phyloP scores from a whole-genome alignment of 2,888 invertebrate species.

The Eupithecia abbreviata region DNA sequence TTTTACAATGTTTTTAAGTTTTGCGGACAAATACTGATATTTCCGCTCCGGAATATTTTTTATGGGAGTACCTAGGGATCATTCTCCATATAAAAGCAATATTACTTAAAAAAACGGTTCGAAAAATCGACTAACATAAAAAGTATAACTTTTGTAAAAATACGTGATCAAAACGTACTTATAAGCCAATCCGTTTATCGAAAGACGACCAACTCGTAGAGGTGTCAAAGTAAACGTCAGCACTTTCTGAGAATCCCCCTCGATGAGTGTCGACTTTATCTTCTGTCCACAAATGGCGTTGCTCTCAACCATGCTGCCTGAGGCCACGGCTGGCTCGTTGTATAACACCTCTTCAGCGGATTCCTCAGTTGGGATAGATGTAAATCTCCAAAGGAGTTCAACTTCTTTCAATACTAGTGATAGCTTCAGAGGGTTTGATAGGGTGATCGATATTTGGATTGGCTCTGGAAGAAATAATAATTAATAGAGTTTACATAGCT shows the following conservation, averaged over 20 bases:
- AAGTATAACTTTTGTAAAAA: neutral
- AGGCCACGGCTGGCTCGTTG: slow-evolving; percentile 67
- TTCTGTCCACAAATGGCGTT: slow-evolving; percentile 83
- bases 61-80: too few relatives aligned
- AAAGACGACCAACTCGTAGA: slow-evolving; percentile 88
- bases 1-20: too few relatives aligned
- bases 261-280: slow-evolving; percentile 82
- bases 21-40: too few relatives aligned
- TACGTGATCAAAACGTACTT: slow-evolving; percentile 68
- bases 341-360: slow-evolving; percentile 52
- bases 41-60: too few relatives aligned
- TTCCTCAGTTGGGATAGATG: slow-evolving; percentile 57
- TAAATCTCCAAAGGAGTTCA: slow-evolving; percentile 89
- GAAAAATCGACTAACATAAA: too few relatives aligned
- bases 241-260: slow-evolving; percentile 84
- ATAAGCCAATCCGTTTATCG: slow-evolving; percentile 89
- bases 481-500: neutral
- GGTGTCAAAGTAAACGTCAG: slow-evolving; percentile 90
- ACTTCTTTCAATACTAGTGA: slow-evolving; percentile 87
- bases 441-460: slow-evolving; percentile 89
- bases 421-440: slow-evolving; percentile 91
- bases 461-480: slow-evolving; percentile 84
- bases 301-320: slow-evolving; percentile 61
- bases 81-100: too few relatives aligned
- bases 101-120: too few relatives aligned